Percentiles rank a stretch among this genome's conserved stretches.
Conservation (phyloP, 2,797 vertebrate genomes). For the Heliangelus exortis region DNA sequence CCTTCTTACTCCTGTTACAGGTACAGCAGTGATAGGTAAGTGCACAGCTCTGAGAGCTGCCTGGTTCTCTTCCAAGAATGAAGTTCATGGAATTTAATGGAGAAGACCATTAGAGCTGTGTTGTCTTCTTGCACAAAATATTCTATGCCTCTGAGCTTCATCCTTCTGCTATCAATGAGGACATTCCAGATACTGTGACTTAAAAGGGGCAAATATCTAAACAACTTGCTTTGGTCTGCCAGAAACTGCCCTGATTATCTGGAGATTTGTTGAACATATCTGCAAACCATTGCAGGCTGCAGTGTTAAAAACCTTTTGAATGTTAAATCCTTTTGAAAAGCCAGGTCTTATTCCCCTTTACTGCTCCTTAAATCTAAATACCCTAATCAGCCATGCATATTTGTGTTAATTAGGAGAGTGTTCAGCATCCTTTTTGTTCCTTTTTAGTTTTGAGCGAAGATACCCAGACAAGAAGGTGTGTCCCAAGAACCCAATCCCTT, state of each 20-base stretch:
- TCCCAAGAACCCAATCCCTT: not conserved
- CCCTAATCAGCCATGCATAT: not conserved
- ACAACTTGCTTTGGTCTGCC: constrained; percentile 15
- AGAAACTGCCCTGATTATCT: constrained; percentile 32
- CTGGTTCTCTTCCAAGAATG: not conserved
- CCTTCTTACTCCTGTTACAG: not conserved
- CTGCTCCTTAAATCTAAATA: constrained; percentile 18
- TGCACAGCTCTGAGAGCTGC: not conserved
- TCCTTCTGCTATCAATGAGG: not conserved
- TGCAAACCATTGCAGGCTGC: constrained; percentile 7
- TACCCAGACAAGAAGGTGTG: not conserved
- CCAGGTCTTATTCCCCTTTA: not conserved
- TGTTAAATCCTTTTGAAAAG: constrained; percentile 42
- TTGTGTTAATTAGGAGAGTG: not conserved
- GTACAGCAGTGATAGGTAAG: not conserved
- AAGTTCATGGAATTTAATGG: not conserved
- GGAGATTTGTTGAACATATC: not conserved
- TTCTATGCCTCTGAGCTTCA: not conserved
- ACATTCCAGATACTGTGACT: constrained; percentile 24
- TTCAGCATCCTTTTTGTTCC: not conserved
- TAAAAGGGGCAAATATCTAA: constrained; percentile 27
- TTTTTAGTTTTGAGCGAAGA: not conserved
- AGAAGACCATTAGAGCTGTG: not conserved
- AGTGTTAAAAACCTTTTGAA: constrained; percentile 28
- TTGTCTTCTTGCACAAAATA: not conserved